Percentiles rank a stretch among this genome's conserved stretches.
These are phyloP conservation scores for Phengaris alcon DNA, from an alignment of 2,888 invertebrate species.

Conservation along the genomic window DNA sequence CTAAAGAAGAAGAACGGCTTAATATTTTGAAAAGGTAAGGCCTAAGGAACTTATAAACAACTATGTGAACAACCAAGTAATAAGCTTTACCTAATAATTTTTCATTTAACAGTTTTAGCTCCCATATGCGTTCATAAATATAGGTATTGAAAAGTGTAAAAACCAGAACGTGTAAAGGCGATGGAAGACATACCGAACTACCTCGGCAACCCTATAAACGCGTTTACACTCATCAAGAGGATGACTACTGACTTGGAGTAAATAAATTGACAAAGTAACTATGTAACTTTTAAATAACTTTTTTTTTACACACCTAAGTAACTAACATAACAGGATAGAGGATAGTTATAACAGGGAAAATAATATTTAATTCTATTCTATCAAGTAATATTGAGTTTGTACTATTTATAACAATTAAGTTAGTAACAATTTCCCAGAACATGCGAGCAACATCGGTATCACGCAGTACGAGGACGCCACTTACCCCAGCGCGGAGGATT, in stretches of 20 bases:
- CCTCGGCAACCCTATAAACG: conserved; percentile 95
- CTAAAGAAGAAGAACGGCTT: conserved; percentile 90
- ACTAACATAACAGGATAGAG: too few relatives aligned
- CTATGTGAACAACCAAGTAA: too few relatives aligned
- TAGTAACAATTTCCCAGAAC: conserved; percentile 71
- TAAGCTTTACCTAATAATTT: too few relatives aligned
- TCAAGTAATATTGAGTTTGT: too few relatives aligned
- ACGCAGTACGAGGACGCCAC: conserved; percentile 82
- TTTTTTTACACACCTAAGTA: too few relatives aligned
- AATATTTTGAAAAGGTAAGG: conserved; percentile 85
- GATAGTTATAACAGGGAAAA: too few relatives aligned
- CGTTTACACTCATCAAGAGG: conserved; percentile 95
- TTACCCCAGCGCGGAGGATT: conserved; percentile 95
- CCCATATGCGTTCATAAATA: neutral
- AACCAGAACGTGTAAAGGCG: conserved; percentile 87
- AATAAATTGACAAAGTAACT: conserved; percentile 4
- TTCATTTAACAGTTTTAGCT: too few relatives aligned
- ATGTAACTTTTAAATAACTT: too few relatives aligned
- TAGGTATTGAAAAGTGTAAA: conserved; percentile 85
- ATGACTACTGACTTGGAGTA: conserved; percentile 94
- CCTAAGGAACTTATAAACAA: too few relatives aligned
- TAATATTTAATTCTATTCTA: too few relatives aligned
- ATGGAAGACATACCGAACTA: conserved; percentile 88
- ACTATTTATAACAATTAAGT: neutral
- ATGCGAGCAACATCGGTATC: conserved; percentile 87